Evolutionary conservation across 2,113 vertebrate genomes (phyloP), one percentile per base, ranked within the genome.

Genomic region (Panurus biarmicus): DNA sequence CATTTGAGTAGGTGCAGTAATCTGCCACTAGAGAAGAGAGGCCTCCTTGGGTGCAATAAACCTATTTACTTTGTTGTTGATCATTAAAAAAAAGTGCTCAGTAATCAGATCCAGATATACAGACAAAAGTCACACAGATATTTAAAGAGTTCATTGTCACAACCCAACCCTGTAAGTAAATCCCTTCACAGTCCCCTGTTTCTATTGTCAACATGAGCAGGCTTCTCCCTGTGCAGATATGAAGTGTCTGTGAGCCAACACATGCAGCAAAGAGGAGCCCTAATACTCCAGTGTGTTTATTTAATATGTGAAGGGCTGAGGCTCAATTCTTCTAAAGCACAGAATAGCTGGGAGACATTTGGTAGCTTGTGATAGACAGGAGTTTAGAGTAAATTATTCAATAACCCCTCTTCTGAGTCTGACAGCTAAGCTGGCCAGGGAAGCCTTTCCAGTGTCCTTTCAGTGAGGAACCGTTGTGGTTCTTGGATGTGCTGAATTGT

Each of bases 1-100:
- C 20, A 36, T 88, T 75, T 75, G 11, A 91, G 61, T 42, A 90
- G 57, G 40, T 78, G 21, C 71, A 81, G 74, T 73, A 87, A 72
- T 51, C 36, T 74, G 40, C 84, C 72, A 72, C 51, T 93, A 88
- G 65, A 94, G 47, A 88, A 81, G 58, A 96, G 76, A 82, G 66
- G 48, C 36, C 67, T 74, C 69, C 78, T 95, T 31, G n/a, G 91
- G 61, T 45, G 85, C 87, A 89, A 90, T 86, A 93, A 90, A 83
- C 26, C 48, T 94, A 57, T 93, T 95, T 93, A 70, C 85, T 93
- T 90, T 81, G 72, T 33, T 85, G 51, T 23, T 86, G 82, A 91
- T 75, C 36, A 33, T 80, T 86, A 80, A 1, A 21, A 91, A 90
- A 84, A 90, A 64, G 31, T 60, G 51, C 44, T 92, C 61, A 85